Base-by-base conservation (phyloP, 2,888 invertebrate species). In the Ommatoiulus sabulosus region DNA sequence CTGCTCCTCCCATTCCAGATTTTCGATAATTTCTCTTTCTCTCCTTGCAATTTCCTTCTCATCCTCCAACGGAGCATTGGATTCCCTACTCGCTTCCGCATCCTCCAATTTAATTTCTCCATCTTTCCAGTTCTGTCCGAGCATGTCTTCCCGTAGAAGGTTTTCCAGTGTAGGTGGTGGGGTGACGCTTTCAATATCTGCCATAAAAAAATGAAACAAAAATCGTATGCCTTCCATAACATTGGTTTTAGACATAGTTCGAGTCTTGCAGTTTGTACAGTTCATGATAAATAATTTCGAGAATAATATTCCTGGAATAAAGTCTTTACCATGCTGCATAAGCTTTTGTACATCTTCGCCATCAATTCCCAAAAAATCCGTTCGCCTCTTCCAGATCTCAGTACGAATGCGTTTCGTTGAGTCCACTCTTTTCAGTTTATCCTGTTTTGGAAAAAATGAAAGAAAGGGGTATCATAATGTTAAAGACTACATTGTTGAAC, bases 331-430 rank as follows among this genome's bases (percentile, higher is more conserved):
- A 87, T 90, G 89, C 84, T 91, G 90, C 48, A 90, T 89, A 84
- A 90, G 90, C 84, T 91, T 90, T 8, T 90, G 87, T 80, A 89
- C 89, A 84, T 89, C 89, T 20, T 63, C 87, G 52, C 90, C 96
- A 91, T 97, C 96, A 91, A 97, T 95, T 86, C 97, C 97, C 84
- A 97, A 94, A 92, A 97, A 97, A 92, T 96, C 97, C 57, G 96
- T 96, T 86, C 97, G 95, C 91, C 97, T 96, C 91, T 96, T 96
- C 12, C 96, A 94, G 88, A 97, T 94, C 92, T 97, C 97, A 91
- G 97, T 91, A 91, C 96, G 97, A 91, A 97, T 96, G 90, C 97
- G 94, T 90, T 96, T 96, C 0, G 97, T 96, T 17, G 97, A 97
- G 91, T 96, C 90, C 5, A 89, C 89, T 85, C 89, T 48, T 8